Conservation (phyloP, 1,140 invertebrate genomes). For the Papilio helenus region DNA sequence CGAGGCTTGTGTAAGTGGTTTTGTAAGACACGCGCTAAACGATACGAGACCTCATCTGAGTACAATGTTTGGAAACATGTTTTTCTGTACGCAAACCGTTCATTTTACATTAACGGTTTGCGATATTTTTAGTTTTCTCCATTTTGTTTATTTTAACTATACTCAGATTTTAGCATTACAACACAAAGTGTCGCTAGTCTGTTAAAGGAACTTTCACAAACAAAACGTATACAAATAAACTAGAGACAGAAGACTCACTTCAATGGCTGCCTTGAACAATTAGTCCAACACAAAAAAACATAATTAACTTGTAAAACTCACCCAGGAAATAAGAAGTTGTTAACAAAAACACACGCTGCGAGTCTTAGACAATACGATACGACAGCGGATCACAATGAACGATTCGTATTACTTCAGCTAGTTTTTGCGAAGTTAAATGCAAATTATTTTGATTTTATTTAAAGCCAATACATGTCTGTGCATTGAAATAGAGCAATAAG, state of each 20-base stretch:
- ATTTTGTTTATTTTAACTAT: too few relatives aligned
- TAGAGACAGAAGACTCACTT: constrained; percentile 60
- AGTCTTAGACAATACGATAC: neutral
- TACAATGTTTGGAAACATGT: too few relatives aligned
- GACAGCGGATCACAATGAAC: neutral
- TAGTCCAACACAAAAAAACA: constrained; percentile 63
- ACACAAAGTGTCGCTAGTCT: too few relatives aligned
- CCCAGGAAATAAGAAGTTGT: constrained; percentile 58
- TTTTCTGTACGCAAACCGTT: too few relatives aligned
- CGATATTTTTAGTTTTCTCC: too few relatives aligned
- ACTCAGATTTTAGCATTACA: too few relatives aligned
- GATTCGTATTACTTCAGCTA: neutral
- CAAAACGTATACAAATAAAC: constrained; percentile 47
- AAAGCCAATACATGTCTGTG: neutral
- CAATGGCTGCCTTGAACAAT: constrained; percentile 71
- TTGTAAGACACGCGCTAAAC: neutral
- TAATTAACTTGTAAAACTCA: constrained; percentile 62
- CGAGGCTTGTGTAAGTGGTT: neutral
- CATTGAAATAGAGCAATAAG: neutral
- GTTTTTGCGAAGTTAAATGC: neutral
- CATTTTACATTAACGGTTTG: too few relatives aligned
- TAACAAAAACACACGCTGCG: constrained; percentile 41
- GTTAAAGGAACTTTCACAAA: constrained; percentile 1
- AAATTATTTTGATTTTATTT: neutral
- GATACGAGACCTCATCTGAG: neutral